These are phyloP conservation scores for Lycaena phlaeas DNA, from an alignment of 2,888 invertebrate species.

Conservation along the genomic window DNA sequence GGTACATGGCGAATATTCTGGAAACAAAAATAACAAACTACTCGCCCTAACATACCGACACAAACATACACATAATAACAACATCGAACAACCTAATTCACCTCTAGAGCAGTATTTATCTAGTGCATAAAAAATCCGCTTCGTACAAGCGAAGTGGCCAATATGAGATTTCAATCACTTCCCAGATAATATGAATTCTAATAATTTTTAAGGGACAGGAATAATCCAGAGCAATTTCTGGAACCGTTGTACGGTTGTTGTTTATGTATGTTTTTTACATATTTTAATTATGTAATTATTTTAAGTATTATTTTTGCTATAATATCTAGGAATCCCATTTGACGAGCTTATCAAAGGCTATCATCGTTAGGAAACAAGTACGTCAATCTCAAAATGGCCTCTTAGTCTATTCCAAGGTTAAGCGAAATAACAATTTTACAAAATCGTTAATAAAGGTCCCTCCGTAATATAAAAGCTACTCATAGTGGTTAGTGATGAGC, in stretches of 20 bases:
- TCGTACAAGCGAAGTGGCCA: slow-evolving; percentile 1
- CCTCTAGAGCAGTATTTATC: slow-evolving; percentile 36
- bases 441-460: slow-evolving; percentile 10
- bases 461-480: slow-evolving; percentile 10
- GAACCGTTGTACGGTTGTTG: no score
- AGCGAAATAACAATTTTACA: slow-evolving; percentile 8
- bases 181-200: no score
- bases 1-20: not conserved
- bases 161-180: not conserved
- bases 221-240: no score
- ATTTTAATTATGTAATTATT: no score
- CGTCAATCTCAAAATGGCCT: slow-evolving; percentile 4
- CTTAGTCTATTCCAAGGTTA: not conserved
- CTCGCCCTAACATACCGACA: slow-evolving; percentile 40
- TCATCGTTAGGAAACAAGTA: no score
- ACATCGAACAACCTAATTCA: slow-evolving; percentile 42
- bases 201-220: no score
- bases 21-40: slow-evolving; percentile 23
- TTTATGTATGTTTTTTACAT: no score
- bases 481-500: not conserved
- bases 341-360: no score
- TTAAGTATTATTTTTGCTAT: no score
- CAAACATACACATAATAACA: slow-evolving; percentile 52
- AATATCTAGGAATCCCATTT: no score
- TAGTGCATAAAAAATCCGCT: slow-evolving; percentile 40